phyloP scores from a whole-genome alignment of 2,888 invertebrate genomes.

The Caenorhabditis sp. region DNA sequence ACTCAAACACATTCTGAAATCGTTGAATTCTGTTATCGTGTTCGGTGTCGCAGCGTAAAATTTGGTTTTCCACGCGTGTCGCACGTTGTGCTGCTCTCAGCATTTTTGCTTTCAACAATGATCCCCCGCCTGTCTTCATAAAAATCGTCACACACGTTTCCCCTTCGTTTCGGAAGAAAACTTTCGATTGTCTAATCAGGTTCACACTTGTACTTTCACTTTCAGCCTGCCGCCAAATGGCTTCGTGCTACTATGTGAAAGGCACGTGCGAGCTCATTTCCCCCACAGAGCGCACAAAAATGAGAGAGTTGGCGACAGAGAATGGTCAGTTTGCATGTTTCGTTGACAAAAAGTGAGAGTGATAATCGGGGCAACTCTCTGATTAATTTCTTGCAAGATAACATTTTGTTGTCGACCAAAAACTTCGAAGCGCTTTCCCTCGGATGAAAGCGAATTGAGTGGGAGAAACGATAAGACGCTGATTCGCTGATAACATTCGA shows the following conservation, averaged over 20 bases:
- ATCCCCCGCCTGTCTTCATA: conserved; percentile 7
- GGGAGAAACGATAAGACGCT: conserved; percentile 39
- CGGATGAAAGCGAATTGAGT: conserved; percentile 54
- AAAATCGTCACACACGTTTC: background rate
- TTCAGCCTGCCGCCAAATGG: conserved; percentile 20
- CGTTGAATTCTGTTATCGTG: conserved; percentile 10
- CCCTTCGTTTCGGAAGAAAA: conserved; percentile 1
- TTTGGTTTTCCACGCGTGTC: conserved; percentile 28
- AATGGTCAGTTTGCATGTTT: conserved; percentile 47
- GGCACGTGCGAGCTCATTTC: conserved; percentile 37
- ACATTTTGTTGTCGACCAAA: conserved; percentile 42
- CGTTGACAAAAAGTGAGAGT: conserved; percentile 47
- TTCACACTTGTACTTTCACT: conserved; percentile 24
- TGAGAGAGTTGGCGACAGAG: conserved; percentile 24
- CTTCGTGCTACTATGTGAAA: conserved; percentile 54
- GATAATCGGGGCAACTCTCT: conserved; percentile 23
- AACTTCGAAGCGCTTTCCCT: conserved; percentile 23
- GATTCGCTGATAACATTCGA: conserved; percentile 22
- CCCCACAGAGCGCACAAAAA: conserved; percentile 13
- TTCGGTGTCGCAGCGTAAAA: conserved; percentile 16
- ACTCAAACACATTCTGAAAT: conserved; percentile 55
- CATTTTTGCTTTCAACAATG: conserved; percentile 14
- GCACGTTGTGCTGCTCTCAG: conserved; percentile 51
- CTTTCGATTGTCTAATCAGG: conserved; percentile 43
- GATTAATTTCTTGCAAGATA: conserved; percentile 33